Evolutionary conservation across 2,888 invertebrate species (phyloP), one percentile per base, ranked within the genome.

Genomic region (Ectemnius lituratus): DNA sequence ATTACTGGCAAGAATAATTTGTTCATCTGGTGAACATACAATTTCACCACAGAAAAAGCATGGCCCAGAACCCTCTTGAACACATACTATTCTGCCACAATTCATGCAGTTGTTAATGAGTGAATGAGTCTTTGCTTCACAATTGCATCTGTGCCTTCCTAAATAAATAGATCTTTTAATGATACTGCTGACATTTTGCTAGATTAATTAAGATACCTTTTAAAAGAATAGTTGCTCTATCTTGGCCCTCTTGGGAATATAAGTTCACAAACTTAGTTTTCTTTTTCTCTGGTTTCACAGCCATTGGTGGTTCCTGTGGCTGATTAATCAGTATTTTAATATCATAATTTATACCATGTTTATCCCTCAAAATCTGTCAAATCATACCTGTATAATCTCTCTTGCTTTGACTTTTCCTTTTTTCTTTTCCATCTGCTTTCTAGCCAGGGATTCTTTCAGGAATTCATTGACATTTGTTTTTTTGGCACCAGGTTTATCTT

Each of bases 31-130:
- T 0, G 95, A 95, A 85, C 95, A 95, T 90, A 99, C 99, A 90
- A 97, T 92, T 85, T 94, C 94, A 0, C 95, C 96, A 92, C 99
- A 99, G 88, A 95, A 98, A 59, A 98, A 93, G 88, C 99, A 99
- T 0, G 98, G 98, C 0, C 99, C 99, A 8, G 98, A 96, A 0
- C 99, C 99, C 92, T 99, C 99, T 91, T 98, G 98, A 68, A 94
- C 94, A 91, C 99, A 99, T 4, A 99, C 96, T 75, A 99, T 96
- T 70, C 98, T 94, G 0, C 99, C 99, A 91, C 99, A 99, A 75
- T 94, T 94, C 13, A 96, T 89, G 87, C 99, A 99, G 91, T 99
- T 99, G 89, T 97, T 97, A 70, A 99, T 93, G 61, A 99, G 92
- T 67, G 94, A 93, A 90, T 99, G 99, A 86, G 95, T 96, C 3